phyloP scores from a whole-genome alignment of 2,888 invertebrate species.

The Scaeva pyrastri region DNA sequence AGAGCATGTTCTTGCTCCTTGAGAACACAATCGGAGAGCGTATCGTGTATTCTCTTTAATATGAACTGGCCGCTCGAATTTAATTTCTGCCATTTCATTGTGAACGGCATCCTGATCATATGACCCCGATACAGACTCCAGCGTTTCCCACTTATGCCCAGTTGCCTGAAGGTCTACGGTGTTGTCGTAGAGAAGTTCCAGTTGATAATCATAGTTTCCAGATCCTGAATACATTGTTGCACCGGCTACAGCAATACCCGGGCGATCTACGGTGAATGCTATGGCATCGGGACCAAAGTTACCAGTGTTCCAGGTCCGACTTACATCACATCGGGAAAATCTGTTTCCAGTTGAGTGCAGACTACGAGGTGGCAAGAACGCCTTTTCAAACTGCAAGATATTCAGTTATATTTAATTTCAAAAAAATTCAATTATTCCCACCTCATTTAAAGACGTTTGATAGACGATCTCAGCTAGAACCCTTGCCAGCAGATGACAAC shows the following conservation, averaged over 20 bases:
- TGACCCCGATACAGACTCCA: constrained; percentile 92
- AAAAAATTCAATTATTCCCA: constrained; percentile 81
- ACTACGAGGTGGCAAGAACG: constrained; percentile 87
- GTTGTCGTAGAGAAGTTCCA: constrained; percentile 93
- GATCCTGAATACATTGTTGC: constrained; percentile 95
- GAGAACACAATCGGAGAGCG: constrained; percentile 93
- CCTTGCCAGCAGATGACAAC: constrained; percentile 91
- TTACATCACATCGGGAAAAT: constrained; percentile 95
- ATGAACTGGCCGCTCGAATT: constrained; percentile 94
- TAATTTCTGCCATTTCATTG: constrained; percentile 94
- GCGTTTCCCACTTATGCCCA: constrained; percentile 92
- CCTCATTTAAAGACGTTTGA: constrained; percentile 90
- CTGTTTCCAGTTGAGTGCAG: constrained; percentile 94
- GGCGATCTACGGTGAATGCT: constrained; percentile 95
- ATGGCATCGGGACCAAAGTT: constrained; percentile 98
- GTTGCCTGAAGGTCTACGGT: constrained; percentile 85
- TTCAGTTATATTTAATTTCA: background rate
- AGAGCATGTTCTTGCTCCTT: constrained; percentile 96
- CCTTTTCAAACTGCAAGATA: constrained; percentile 81
- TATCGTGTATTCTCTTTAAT: constrained; percentile 96
- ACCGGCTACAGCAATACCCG: constrained; percentile 95
- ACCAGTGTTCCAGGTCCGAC: constrained; percentile 98
- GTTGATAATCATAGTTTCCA: constrained; percentile 94
- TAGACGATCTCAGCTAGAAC: constrained; percentile 94
- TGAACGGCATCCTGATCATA: constrained; percentile 93